Evolutionary conservation across 2,888 invertebrate species (phyloP), one percentile per base, ranked within the genome.

Genomic region (Doris montereyensis): DNA sequence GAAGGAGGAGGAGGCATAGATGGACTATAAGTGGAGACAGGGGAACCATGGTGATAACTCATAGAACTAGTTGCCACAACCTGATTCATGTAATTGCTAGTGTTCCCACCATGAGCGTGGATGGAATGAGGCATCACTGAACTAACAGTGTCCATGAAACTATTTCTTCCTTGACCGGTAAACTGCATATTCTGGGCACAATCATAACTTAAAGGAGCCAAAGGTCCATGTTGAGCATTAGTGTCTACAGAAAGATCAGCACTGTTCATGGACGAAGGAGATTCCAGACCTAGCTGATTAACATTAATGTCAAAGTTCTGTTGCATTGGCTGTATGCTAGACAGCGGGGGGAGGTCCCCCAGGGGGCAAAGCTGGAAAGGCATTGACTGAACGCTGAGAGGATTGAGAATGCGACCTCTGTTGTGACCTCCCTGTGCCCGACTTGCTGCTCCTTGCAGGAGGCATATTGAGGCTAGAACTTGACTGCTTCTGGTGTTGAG

Each of bases 211-310:
- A 78, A 60, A 13, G 17, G 90, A 71, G 84, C 87, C 32, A 80
- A 80, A n/a, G 82, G 81, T 5, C 68, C 62, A 57, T 77, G 70
- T 77, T 79, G 76, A 24, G 60, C 74, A 62, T 72, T 57, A 68
- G 76, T 72, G 74, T 81, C 75, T 28, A 75, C 34, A 58, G 87
- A 95, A 92, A 97, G 94, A 90, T 97, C 96, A 70, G 95, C 96
- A 0, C 96, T 92, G 80, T 92, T 95, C 84, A 97, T 96, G 60
- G 96, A 96, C 0, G 96, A 95, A 0, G 97, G 97, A 0, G 97
- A 97, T 90, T 97, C 97, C 83, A 97, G 92, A 0, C 96, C 96
- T 79, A 97, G 91, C 88, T 96, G 96, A 79, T 94, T 94, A 0
- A 96, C 96, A 90, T 96, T 97, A 81, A 97, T 91, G 85, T 97